phyloP scores from a whole-genome alignment of 2,797 vertebrate genomes.

The Notolepis coatsorum region DNA sequence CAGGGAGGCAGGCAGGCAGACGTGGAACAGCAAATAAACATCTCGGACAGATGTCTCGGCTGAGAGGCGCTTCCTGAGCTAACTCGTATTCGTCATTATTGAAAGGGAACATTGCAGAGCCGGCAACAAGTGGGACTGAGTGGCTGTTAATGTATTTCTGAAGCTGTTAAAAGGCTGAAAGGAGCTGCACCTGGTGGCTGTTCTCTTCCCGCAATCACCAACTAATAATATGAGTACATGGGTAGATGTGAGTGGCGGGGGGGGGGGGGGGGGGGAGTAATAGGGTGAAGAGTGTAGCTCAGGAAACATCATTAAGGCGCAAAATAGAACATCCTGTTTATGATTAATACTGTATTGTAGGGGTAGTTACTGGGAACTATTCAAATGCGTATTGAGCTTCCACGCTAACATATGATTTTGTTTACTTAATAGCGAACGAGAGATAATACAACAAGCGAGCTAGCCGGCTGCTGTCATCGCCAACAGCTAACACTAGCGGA shows the following conservation, averaged over 20 bases:
- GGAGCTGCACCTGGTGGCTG: constrained; percentile 24
- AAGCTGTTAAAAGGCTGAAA: constrained; percentile 56
- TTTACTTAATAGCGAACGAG: too few species aligned
- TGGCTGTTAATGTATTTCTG: constrained; percentile 72
- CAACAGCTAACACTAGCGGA: too few species aligned
- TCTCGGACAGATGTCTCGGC: constrained; percentile 6
- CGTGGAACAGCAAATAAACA: constrained; percentile 42
- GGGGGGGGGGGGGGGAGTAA: not conserved
- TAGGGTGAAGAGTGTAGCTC: not conserved
- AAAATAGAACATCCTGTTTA: not conserved
- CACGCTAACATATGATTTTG: too few species aligned
- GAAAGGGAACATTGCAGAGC: constrained; percentile 60
- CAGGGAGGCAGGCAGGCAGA: constrained; percentile 10
- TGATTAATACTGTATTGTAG: too few species aligned
- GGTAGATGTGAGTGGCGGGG: constrained; percentile 11
- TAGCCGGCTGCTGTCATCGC: too few species aligned
- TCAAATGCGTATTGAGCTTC: too few species aligned
- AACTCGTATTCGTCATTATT: constrained; percentile 32
- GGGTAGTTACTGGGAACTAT: too few species aligned
- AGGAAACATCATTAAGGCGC: not conserved
- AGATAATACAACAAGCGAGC: too few species aligned
- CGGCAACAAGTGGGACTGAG: constrained; percentile 48
- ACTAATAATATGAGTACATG: constrained; percentile 44
- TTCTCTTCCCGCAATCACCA: constrained; percentile 49
- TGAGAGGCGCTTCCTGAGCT: constrained; percentile 38